A percentile compares a stretch with the other conserved stretches of the same genome.
Evolutionary conservation across 2,797 vertebrate species (phyloP).

Genomic region (Gastrophryne carolinensis): DNA sequence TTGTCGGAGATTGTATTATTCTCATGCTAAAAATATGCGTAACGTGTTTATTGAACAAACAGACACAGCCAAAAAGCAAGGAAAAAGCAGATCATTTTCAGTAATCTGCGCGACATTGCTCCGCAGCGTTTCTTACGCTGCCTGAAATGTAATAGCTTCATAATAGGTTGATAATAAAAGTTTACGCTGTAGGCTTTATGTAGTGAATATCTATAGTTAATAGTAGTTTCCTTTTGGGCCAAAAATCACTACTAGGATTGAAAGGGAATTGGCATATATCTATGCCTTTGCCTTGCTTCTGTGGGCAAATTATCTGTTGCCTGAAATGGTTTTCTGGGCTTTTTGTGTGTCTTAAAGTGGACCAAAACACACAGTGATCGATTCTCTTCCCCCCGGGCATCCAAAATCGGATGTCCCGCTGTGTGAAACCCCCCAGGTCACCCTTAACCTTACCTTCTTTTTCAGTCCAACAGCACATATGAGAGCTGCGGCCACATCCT

Average conservation of each 20-base stretch:
- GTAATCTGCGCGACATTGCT: background rate
- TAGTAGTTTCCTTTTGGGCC: background rate
- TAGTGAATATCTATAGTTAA: background rate
- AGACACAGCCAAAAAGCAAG: background rate
- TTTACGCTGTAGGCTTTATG: background rate
- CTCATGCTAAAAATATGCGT: background rate
- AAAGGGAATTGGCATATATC: too few relatives aligned
- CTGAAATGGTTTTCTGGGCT: too few relatives aligned
- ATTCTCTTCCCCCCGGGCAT: too few relatives aligned
- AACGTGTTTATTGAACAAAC: background rate
- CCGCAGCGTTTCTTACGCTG: background rate
- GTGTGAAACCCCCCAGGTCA: too few relatives aligned
- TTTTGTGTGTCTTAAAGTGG: too few relatives aligned
- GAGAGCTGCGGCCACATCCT: too few relatives aligned
- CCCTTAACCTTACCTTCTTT: too few relatives aligned
- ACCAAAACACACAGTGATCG: too few relatives aligned
- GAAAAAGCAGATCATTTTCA: background rate
- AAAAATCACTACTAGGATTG: background rate
- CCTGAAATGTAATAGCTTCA: background rate
- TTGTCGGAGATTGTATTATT: background rate
- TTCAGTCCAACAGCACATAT: too few relatives aligned
- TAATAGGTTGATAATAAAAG: background rate
- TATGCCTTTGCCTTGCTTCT: too few relatives aligned
- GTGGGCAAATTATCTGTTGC: too few relatives aligned
- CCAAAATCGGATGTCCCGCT: too few relatives aligned